Evolutionary conservation across 2,113 vertebrate genomes (phyloP).

Genomic region (Benthochromis sp.): DNA sequence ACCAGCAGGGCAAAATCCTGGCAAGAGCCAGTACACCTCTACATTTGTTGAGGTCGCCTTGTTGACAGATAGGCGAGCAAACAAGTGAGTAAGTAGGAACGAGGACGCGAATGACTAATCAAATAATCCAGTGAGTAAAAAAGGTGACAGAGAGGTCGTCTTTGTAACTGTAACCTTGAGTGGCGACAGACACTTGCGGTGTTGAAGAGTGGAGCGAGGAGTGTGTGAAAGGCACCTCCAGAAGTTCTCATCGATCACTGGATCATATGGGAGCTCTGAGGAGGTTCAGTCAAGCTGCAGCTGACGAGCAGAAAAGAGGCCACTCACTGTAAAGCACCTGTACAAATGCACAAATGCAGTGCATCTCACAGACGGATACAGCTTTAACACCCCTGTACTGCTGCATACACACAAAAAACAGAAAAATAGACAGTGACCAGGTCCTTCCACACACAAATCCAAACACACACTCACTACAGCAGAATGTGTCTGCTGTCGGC

Average conservation of each 20-base stretch:
- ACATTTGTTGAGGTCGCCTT: not conserved
- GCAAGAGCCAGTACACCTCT: not conserved
- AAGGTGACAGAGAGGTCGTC: not conserved
- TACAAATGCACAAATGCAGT: not conserved
- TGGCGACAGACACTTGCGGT: conserved; percentile 15
- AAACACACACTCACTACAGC: not conserved
- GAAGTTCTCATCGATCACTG: conserved; percentile 51
- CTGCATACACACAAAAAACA: not conserved
- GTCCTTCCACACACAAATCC: not conserved
- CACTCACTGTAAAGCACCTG: not conserved
- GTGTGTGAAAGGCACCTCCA: conserved; percentile 73
- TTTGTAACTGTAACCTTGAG: conserved; percentile 44
- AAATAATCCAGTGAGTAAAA: conserved; percentile 19
- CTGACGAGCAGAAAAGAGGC: conserved; percentile 32
- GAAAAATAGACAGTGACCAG: not conserved
- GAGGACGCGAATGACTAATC: conserved; percentile 6
- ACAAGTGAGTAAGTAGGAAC: not conserved
- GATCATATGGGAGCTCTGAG: conserved; percentile 54
- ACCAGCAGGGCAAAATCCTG: not conserved
- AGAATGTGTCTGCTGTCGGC: conserved; percentile 21
- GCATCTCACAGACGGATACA: not conserved
- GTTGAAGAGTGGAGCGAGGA: not conserved
- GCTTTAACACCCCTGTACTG: not conserved
- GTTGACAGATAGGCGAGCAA: not conserved
- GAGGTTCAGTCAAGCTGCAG: conserved; percentile 36